A percentile compares a stretch with the other conserved stretches of the same genome.
Conservation (phyloP, 2,888 invertebrate genomes). For the Bruchidius siliquastri region DNA sequence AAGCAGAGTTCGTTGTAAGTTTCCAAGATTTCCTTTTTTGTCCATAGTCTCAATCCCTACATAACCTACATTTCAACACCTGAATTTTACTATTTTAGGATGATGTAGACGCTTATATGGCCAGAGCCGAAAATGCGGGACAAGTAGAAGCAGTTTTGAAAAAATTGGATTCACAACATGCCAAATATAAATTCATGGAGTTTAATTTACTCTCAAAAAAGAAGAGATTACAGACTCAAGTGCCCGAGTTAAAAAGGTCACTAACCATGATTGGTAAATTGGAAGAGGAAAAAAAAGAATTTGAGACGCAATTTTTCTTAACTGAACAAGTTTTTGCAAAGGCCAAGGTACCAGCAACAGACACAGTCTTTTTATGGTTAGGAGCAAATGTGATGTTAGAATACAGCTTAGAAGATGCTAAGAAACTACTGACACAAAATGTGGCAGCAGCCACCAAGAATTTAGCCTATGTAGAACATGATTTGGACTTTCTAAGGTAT, state of each 20-base stretch:
- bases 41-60: conserved; percentile 6
- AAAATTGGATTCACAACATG: conserved; percentile 86
- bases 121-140: conserved; percentile 71
- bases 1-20: conserved; percentile 83
- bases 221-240: conserved; percentile 80
- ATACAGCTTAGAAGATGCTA: conserved; percentile 87
- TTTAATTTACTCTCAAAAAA: conserved; percentile 83
- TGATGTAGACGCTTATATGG: conserved; percentile 94
- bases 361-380: conserved; percentile 80
- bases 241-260: conserved; percentile 90
- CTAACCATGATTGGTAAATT: conserved; percentile 88
- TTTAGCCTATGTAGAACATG: conserved; percentile 80
- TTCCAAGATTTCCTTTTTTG: conserved; percentile 10
- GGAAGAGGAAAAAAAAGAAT: conserved; percentile 71
- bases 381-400: conserved; percentile 97
- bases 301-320: conserved; percentile 85
- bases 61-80: conserved; percentile 18
- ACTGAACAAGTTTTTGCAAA: conserved; percentile 80
- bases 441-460: conserved; percentile 79
- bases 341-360: conserved; percentile 83
- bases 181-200: conserved; percentile 97
- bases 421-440: conserved; percentile 76
- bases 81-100: conserved; percentile 57
- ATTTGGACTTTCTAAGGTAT: conserved; percentile 86
- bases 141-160: conserved; percentile 82